Conservation (phyloP, 2,888 invertebrate genomes). For the Sesia bembeciformis region DNA sequence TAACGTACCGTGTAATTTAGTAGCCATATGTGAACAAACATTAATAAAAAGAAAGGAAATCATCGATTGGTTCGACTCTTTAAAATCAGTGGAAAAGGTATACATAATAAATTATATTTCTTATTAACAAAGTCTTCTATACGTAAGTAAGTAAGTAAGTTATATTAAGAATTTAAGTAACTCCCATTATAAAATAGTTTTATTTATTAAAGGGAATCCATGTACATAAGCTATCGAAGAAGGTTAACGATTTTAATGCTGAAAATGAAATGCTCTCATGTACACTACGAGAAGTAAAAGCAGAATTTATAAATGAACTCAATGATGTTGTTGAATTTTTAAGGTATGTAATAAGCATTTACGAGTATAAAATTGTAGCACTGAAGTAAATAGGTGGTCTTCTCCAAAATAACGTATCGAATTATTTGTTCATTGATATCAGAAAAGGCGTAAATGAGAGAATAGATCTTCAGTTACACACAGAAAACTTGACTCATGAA, state of each 20-base stretch:
- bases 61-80: conserved; percentile 46
- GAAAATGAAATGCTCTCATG: conserved; percentile 49
- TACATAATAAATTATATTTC: not conserved
- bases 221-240: conserved; percentile 32
- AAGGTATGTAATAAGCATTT: not conserved
- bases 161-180: too few species aligned
- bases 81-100: conserved; percentile 41
- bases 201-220: conserved; percentile 29
- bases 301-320: conserved; percentile 34
- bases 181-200: not conserved
- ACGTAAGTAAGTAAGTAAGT: too few species aligned
- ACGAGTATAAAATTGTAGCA: not conserved
- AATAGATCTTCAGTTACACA: conserved; percentile 35
- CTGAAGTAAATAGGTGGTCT: not conserved
- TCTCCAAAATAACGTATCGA: not conserved
- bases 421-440: not conserved
- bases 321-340: conserved; percentile 21
- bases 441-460: conserved; percentile 46
- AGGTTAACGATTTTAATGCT: conserved; percentile 45
- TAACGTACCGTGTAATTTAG: conserved; percentile 37
- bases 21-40: conserved; percentile 47
- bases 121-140: too few species aligned
- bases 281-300: conserved; percentile 37
- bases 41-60: conserved; percentile 46
- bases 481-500: conserved; percentile 38